phyloP scores from a whole-genome alignment of 2,113 vertebrate species.

The Physeter macrocephalus region DNA sequence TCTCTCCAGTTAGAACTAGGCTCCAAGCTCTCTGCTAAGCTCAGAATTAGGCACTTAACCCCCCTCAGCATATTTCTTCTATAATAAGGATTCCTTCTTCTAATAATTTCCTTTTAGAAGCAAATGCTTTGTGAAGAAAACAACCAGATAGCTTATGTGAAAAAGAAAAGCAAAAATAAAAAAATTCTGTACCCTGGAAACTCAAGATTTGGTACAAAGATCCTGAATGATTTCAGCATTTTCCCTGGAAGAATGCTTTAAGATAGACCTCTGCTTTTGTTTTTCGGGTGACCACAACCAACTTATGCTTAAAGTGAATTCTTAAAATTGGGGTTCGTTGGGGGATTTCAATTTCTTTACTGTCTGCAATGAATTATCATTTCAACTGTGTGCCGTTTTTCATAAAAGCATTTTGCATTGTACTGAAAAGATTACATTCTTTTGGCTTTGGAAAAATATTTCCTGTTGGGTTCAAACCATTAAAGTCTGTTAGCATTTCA shows the following conservation, averaged over 20 bases:
- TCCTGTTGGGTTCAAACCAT: slow-evolving; percentile 66
- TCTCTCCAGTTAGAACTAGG: not conserved
- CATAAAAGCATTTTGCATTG: slow-evolving; percentile 60
- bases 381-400: slow-evolving; percentile 57
- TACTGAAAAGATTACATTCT: slow-evolving; percentile 65
- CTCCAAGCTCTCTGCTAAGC: not conserved
- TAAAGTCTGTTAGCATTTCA: not conserved
- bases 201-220: not conserved
- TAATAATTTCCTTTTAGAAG: not conserved
- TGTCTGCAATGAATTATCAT: slow-evolving; percentile 24
- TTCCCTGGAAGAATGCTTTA: not conserved
- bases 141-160: not conserved
- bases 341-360: slow-evolving; percentile 52
- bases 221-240: not conserved
- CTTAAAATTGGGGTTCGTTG: slow-evolving; percentile 12
- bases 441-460: slow-evolving; percentile 70
- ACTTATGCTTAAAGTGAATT: not conserved
- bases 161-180: not conserved
- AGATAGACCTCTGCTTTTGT: not conserved
- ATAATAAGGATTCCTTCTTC: not conserved
- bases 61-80: not conserved
- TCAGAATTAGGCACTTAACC: not conserved
- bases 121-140: not conserved
- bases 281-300: not conserved
- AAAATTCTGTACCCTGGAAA: not conserved